Conservation (phyloP, 2,113 vertebrate species). For the Carassius carassius region DNA sequence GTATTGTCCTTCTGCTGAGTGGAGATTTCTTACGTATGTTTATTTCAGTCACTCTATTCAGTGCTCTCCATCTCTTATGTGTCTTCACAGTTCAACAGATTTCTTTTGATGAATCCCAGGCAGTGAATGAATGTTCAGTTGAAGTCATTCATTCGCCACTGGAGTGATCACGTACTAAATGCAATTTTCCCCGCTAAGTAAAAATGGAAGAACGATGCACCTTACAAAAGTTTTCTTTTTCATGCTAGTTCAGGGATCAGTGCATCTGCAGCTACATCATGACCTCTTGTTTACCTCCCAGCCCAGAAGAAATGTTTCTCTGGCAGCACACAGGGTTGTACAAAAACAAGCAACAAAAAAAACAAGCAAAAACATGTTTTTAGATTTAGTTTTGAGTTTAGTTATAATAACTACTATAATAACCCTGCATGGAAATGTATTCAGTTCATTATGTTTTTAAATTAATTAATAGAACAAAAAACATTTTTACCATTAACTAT, state of each 20-base stretch:
- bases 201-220: background rate
- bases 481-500: background rate
- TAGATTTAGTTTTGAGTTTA: no score
- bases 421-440: no score
- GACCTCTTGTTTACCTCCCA: slow-evolving; percentile 18
- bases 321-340: background rate
- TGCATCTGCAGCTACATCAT: slow-evolving; percentile 18
- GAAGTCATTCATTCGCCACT: slow-evolving; percentile 6
- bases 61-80: background rate
- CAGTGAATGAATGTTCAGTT: slow-evolving; percentile 28
- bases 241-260: slow-evolving; percentile 15
- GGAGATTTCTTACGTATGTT: slow-evolving; percentile 32
- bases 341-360: no score
- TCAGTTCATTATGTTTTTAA: no score
- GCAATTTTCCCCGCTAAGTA: background rate
- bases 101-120: slow-evolving; percentile 12
- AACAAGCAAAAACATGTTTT: no score
- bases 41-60: slow-evolving; percentile 24
- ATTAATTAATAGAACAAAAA: background rate
- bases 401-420: no score
- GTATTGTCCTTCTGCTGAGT: slow-evolving; percentile 30
- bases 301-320: background rate
- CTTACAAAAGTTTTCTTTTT: slow-evolving; percentile 8
- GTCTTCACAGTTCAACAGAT: slow-evolving; percentile 19
- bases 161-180: slow-evolving; percentile 25